Base-by-base conservation (phyloP, 1,140 invertebrate species). In the silkworm (Bombyx mori) region DNA sequence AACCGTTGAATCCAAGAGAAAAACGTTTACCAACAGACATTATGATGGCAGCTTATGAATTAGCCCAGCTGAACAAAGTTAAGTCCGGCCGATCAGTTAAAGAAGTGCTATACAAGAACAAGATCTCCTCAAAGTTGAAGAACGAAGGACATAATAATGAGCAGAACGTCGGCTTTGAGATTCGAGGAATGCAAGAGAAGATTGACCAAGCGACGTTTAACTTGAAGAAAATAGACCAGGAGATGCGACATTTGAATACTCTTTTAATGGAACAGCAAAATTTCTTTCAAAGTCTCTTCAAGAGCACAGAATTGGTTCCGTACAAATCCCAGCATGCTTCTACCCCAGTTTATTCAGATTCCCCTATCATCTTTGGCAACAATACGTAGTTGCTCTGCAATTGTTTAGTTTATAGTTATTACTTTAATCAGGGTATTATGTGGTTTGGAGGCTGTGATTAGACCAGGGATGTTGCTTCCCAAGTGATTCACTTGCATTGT, bases 1-100 rank as follows among this genome's bases (percentile, higher is more conserved):
- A 92, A 66, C 92, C 92, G 1, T 78, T 92, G 18, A 92, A 92
- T 77, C 90, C 91, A 0, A 73, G 90, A 43, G 92, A 93, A 60
- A 92, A 90, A 62, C 79, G 92, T 60, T 68, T 93, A 26, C 92
- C 91, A 0, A 90, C 89, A 22, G 90, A 92, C 59, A 90, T 92
- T 52, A 85, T 92, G 73, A 90, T 90, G 74, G 89, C 89, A 0
- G 91, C 91, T n/a, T 90, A 91, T 44, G 90, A 91, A 66, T 75
- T 92, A 47, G 91, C 91, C 0, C 89, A 91, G 52, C 50, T 87
- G 26, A 87, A 87, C 44, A 85, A 87, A 63, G 65, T 85, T 8
- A 83, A 84, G 66, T 76, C 77, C 0, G 72, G 76, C 8, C 26
- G 26, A 35, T 35, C 26, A 35, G 26, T 85, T 0, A 82, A 86